Evolutionary conservation across 2,113 vertebrate genomes (phyloP).

Genomic region (Ammodytes marinus): DNA sequence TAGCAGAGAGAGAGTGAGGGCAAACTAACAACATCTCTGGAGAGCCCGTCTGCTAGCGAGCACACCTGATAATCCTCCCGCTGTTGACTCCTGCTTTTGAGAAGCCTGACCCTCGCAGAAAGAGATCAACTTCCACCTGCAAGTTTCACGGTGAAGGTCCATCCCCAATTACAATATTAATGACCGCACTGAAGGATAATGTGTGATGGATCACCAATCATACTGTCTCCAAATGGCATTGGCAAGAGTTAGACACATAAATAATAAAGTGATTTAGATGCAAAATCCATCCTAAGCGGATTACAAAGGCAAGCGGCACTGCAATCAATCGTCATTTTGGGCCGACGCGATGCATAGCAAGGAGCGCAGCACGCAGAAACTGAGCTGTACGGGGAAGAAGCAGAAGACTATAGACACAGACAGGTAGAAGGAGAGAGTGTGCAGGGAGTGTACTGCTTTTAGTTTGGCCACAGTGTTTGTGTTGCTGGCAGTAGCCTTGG

Average conservation of each 20-base stretch:
- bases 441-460: neutral
- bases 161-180: conserved; percentile 78
- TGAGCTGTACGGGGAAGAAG: conserved; percentile 35
- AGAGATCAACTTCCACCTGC: conserved; percentile 64
- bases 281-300: conserved; percentile 84
- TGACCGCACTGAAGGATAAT: conserved; percentile 78
- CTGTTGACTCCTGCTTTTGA: conserved; percentile 61
- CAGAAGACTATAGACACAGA: conserved; percentile 5
- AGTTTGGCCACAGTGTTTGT: neutral
- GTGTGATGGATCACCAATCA: conserved; percentile 84
- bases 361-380: conserved; percentile 56
- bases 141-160: conserved; percentile 72
- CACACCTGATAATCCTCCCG: conserved; percentile 55
- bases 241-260: conserved; percentile 77
- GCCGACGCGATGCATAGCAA: conserved; percentile 78
- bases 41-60: conserved; percentile 39
- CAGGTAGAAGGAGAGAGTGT: conserved; percentile 27
- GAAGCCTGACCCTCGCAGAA: conserved; percentile 42
- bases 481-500: no score
- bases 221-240: conserved; percentile 74
- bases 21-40: conserved; percentile 59
- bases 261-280: conserved; percentile 84
- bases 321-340: conserved; percentile 83
- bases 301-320: conserved; percentile 78
- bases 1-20: conserved; percentile 20